A percentile compares a stretch with the other conserved stretches of the same genome.
These are phyloP conservation scores for Accipiter cooperii DNA, from an alignment of 2,113 vertebrate species.

Conservation along the genomic window DNA sequence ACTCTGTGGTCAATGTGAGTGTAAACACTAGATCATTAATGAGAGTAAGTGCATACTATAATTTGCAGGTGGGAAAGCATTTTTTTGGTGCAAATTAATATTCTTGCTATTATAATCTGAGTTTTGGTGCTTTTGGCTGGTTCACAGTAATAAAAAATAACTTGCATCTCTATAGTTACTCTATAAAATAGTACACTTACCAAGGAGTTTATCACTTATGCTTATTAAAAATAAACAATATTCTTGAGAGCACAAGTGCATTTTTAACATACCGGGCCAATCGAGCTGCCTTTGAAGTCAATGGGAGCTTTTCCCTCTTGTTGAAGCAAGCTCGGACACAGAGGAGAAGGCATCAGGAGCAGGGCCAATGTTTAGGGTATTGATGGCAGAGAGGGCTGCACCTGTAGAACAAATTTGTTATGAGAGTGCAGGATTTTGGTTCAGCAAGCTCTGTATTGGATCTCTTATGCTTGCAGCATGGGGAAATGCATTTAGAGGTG, in stretches of 20 bases:
- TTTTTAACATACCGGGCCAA: neutral
- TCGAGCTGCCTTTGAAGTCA: neutral
- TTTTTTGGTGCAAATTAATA: neutral
- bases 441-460: neutral
- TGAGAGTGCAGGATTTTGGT: neutral
- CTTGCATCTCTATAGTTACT: neutral
- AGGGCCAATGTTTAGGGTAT: neutral
- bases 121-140: neutral
- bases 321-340: neutral
- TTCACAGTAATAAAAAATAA: neutral
- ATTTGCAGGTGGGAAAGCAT: neutral
- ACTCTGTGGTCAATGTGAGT: neutral
- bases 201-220: neutral
- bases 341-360: neutral
- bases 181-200: neutral
- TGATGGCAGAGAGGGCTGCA: neutral
- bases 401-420: neutral
- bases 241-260: neutral
- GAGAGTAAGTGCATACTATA: neutral
- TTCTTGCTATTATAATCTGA: neutral
- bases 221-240: constrained; percentile 1
- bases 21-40: neutral
- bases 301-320: neutral
- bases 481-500: neutral
- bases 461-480: fast-evolving